Base-by-base conservation (phyloP, 2,888 invertebrate genomes). In the Proisotoma minuta region DNA sequence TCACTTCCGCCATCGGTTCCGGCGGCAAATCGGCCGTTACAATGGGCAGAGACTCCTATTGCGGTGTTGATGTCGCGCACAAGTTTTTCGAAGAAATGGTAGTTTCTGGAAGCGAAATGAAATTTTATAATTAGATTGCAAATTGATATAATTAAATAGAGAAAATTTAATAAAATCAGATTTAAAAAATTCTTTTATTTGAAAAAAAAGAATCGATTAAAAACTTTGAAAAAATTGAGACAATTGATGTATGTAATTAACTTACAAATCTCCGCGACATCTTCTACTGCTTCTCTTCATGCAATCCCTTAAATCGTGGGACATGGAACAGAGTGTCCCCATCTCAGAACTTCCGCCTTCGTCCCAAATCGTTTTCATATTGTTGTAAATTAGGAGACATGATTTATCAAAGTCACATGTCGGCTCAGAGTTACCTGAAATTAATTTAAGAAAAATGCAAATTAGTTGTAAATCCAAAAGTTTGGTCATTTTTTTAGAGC, bases 261-360 rank as follows among this genome's bases (percentile, higher is more conserved):
- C 73, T 71, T 73, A 73, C 72, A 73, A 57, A 63, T 72, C 72
- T 43, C 73, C 73, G 24, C 73, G 57, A 57, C 73, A 73, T 62
- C 62, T 69, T 39, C 63, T 63, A 3, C 66, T 63, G 40, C 63
- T 63, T 40, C 68, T 68, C 48, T 73, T 73, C 63, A 69, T 69
- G 59, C 73, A 73, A 29, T 72, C 70, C 47, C 65, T 66, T 22
- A 73, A 59, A 22, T 73, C 70, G 34, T 73, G 71, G 23, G 66
- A 64, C 12, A 63, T 53, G n/a, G 64, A 53, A 48, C 73, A 73
- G n/a, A 72, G 56, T 18, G 63, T 58, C 23, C 57, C 61, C 62
- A 66, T 62, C 57, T 72, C 70, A 40, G 58, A 63, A 43, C 59
- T 65, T 47, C 61, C 52, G 20, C 61, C 54, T 22, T 71, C 70